Evolutionary conservation across 2,113 vertebrate species (phyloP).

Genomic region (Sclerurus mexicanus): DNA sequence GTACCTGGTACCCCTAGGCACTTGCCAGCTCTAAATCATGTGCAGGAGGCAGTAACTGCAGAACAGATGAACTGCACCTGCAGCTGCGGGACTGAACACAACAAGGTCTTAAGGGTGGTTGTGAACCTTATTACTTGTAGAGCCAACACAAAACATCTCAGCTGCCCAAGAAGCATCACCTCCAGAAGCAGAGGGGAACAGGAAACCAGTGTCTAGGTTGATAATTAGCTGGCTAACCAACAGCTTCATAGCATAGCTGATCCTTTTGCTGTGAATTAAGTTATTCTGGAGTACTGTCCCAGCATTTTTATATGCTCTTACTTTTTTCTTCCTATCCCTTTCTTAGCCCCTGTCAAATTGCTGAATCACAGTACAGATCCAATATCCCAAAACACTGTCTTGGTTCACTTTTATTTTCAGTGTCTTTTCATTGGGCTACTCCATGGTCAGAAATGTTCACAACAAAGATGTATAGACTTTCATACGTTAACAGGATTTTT

Average conservation of each 20-base stretch:
- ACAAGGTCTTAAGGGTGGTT: background rate
- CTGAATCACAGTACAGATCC: background rate
- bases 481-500: background rate
- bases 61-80: background rate
- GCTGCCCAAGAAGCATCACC: background rate
- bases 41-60: background rate
- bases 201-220: background rate
- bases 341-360: background rate
- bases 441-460: background rate
- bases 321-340: background rate
- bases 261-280: background rate
- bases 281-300: background rate
- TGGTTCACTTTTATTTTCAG: background rate
- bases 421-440: background rate
- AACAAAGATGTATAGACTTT: background rate
- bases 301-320: background rate
- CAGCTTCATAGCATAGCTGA: fast-evolving
- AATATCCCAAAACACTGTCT: background rate
- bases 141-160: background rate
- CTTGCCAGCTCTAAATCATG: background rate
- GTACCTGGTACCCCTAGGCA: background rate
- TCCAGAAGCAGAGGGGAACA: background rate
- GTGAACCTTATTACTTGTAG: background rate
- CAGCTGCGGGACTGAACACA: background rate
- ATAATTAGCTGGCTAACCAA: background rate